Conservation (phyloP, 2,888 invertebrate species). For the Zaprionus bogoriensis region DNA sequence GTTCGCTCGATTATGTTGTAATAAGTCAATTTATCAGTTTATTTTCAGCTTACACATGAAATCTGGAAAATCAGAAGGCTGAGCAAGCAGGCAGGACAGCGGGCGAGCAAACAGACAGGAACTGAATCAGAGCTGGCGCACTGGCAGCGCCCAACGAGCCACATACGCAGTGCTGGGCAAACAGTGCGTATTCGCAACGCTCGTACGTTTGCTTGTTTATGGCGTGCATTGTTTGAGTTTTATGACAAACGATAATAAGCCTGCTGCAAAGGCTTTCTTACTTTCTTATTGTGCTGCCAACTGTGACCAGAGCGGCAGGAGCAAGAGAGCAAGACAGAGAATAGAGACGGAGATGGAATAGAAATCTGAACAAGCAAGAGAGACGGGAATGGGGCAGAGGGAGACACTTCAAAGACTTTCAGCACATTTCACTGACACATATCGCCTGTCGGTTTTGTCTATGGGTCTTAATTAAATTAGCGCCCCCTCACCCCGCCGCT, state of each 20-base stretch:
- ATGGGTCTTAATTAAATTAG: slow-evolving; percentile 71
- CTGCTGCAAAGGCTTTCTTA: slow-evolving; percentile 32
- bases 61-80: slow-evolving; percentile 11
- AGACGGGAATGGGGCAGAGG: background rate
- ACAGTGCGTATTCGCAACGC: slow-evolving; percentile 50
- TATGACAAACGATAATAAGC: slow-evolving; percentile 50
- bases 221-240: slow-evolving; percentile 31
- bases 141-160: background rate
- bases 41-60: slow-evolving; percentile 51
- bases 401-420: slow-evolving; percentile 49
- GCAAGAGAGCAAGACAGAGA: background rate
- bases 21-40: slow-evolving; percentile 64
- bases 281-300: slow-evolving; percentile 34
- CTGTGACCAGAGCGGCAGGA: slow-evolving; percentile 1
- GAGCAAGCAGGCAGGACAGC: slow-evolving; percentile 4
- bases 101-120: too few species aligned
- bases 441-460: slow-evolving; percentile 40
- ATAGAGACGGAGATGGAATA: too few species aligned
- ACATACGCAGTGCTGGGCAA: slow-evolving; percentile 2
- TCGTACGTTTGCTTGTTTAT: slow-evolving; percentile 21
- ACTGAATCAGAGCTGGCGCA: too few species aligned
- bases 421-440: slow-evolving; percentile 65
- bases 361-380: background rate
- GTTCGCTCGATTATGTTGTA: slow-evolving; percentile 32
- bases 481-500: slow-evolving; percentile 8